Percentiles rank a stretch among this genome's conserved stretches.
phyloP scores from a whole-genome alignment of 2,113 vertebrate species.

The Perccottus glenii region DNA sequence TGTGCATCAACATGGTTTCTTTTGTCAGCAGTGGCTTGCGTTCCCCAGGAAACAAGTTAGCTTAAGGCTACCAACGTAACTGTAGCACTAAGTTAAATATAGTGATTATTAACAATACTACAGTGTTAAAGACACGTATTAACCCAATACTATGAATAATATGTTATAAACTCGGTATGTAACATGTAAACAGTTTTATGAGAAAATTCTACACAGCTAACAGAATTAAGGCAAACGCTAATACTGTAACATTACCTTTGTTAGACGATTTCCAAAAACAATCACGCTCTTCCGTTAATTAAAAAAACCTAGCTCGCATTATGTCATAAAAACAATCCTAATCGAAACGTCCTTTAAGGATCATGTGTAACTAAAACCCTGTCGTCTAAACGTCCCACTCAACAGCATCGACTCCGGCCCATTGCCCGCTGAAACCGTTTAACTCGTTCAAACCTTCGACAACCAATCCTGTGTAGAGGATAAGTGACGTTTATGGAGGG shows the following conservation, averaged over 20 bases:
- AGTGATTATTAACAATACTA: not conserved
- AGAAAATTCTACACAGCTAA: not conserved
- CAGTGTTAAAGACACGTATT: not conserved
- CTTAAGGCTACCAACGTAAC: not conserved
- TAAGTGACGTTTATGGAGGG: rapidly evolving
- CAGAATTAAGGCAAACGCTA: not conserved
- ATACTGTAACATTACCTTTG: constrained; percentile 32
- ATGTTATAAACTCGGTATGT: no score
- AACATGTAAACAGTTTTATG: not conserved
- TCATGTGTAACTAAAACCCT: not conserved
- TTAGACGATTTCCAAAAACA: not conserved
- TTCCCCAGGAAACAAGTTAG: constrained; percentile 12
- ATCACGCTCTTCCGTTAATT: not conserved
- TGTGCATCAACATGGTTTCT: no score
- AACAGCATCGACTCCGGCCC: not conserved
- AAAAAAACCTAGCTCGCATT: constrained; percentile 22
- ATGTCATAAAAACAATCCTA: not conserved
- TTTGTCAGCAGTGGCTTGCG: not conserved
- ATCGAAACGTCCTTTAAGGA: not conserved
- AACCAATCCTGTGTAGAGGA: constrained; percentile 42
- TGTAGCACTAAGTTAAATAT: not conserved
- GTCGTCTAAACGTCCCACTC: not conserved
- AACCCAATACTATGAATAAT: no score
- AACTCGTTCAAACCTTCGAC: constrained; percentile 42
- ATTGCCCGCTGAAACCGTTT: constrained; percentile 66